Conservation (phyloP, 2,888 invertebrate genomes). For the Eupithecia centaureata region DNA sequence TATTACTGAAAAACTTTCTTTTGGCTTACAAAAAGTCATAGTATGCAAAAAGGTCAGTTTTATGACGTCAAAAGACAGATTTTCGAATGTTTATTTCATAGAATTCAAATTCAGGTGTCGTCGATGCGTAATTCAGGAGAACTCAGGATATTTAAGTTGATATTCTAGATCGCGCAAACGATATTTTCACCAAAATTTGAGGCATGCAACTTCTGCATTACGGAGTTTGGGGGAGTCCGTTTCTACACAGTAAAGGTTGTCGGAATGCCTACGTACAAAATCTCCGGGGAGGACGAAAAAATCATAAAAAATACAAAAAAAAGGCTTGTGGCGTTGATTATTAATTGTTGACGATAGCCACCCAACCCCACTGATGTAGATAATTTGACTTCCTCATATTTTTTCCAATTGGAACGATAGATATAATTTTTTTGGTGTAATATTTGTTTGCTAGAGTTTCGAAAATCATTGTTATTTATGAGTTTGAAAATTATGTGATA, state of each 20-base stretch:
- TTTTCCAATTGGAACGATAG: not conserved
- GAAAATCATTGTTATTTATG: no score
- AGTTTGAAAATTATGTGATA: no score
- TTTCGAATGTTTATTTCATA: not conserved
- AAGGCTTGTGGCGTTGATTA: not conserved
- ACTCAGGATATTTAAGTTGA: not conserved
- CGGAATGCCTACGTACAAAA: slow-evolving; percentile 1
- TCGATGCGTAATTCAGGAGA: not conserved
- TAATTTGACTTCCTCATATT: not conserved
- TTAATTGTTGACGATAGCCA: not conserved
- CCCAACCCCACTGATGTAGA: slow-evolving; percentile 1
- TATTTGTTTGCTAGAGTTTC: not conserved
- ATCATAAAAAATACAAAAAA: not conserved
- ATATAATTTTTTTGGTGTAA: not conserved
- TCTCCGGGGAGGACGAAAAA: not conserved
- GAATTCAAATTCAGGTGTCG: not conserved
- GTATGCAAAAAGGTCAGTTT: not conserved
- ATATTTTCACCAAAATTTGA: not conserved
- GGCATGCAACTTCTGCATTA: not conserved
- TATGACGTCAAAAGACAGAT: not conserved
- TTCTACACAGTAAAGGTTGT: slow-evolving; percentile 8
- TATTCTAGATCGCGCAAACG: slow-evolving; percentile 1
- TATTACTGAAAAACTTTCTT: not conserved
- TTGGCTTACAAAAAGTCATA: not conserved
- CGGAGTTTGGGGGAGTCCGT: not conserved